Base-by-base conservation (phyloP, 2,888 invertebrate species). In the Caenorhabditis uteleia region DNA sequence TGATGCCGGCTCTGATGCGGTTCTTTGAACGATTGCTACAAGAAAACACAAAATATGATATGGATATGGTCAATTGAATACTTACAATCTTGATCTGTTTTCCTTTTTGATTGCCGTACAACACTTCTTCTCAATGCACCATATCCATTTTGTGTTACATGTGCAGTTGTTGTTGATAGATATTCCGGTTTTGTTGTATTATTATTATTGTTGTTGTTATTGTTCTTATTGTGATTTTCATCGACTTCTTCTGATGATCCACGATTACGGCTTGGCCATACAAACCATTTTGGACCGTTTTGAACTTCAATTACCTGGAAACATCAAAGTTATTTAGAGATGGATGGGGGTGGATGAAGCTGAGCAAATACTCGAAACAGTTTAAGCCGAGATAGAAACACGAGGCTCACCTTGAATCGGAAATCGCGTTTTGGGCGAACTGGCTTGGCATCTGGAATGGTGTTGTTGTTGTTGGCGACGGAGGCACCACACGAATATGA, bases 231-330 rank as follows among this genome's bases (percentile, higher is more conserved):
- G 23, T 72, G 69, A 33, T 72, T 72, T 43, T 72, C 72, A 40
- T 72, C 72, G 29, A 71, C 54, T 16, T 70, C 69, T 36, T 74
- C 74, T n/a, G 57, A 47, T 26, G 68, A 58, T 36, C 59, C 58
- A 50, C 74, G 65, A 31, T 69, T 69, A 21, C 72, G 60, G 31
- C 59, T 59, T 20, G 74, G 76, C 74, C 73, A 77, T 33, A 77
- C 67, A 58, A 77, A 77, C 75, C 75, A 77, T 53, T 75, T 75
- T 18, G 77, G 76, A 18, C 72, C 74, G 39, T 74, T 55, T 39
- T 71, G 57, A 16, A 77, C 72, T 55, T 75, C 70, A 46, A 77
- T 75, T 16, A 77, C 74, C 74, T 74, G 31, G 12, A 72, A 64
- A 21, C 26, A 36, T 36, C 21, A 26, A 21, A 40, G 7, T 12